A percentile compares a stretch with the other conserved stretches of the same genome.
Conservation (phyloP, 2,888 invertebrate genomes). For the Lymantria dispar region DNA sequence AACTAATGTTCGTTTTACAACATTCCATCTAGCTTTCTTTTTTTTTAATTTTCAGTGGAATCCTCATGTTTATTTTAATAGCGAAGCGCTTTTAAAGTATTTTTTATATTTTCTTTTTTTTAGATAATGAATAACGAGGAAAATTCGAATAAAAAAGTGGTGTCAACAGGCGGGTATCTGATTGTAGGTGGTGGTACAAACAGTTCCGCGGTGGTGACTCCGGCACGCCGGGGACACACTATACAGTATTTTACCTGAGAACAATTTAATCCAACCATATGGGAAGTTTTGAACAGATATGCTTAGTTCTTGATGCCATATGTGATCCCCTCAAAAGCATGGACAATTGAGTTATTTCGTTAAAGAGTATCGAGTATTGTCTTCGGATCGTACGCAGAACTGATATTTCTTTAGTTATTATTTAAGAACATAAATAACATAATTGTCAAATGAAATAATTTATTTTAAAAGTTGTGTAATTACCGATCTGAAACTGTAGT, state of each 20-base stretch:
- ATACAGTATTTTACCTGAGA: constrained; percentile 57
- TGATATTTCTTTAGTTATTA: no score
- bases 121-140: constrained; percentile 59
- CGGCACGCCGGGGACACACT: constrained; percentile 45
- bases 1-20: no score
- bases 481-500: no score
- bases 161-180: constrained; percentile 71
- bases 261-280: background rate
- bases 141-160: constrained; percentile 55
- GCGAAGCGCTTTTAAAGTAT: background rate
- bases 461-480: no score
- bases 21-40: no score
- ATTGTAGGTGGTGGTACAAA: constrained; percentile 55
- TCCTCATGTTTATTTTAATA: background rate
- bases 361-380: no score
- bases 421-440: no score
- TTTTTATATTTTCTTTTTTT: background rate
- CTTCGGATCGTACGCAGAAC: no score
- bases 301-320: background rate
- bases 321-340: background rate
- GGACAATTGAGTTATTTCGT: no score
- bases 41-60: no score
- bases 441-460: no score
- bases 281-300: background rate
- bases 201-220: constrained; percentile 41